Conservation (phyloP, 2,888 invertebrate species). For the Ophion ventricosus region DNA sequence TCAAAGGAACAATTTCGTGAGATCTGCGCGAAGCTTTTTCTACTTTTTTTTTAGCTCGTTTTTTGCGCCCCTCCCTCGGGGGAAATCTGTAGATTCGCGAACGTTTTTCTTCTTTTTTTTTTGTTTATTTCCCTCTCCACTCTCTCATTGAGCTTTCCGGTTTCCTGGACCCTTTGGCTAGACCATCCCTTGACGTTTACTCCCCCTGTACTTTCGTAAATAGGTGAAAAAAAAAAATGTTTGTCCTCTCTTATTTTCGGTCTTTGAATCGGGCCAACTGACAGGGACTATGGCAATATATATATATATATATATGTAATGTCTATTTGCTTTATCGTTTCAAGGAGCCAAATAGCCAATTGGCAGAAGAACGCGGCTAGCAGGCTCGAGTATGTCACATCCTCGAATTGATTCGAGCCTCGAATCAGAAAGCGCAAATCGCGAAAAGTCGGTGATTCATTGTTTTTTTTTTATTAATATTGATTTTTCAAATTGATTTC, state of each 20-base stretch:
- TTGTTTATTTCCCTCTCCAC: conserved; percentile 5
- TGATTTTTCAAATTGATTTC: too few species aligned
- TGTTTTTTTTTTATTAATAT: too few species aligned
- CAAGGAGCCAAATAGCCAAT: not conserved
- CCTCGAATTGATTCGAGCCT: not conserved
- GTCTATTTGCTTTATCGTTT: not conserved
- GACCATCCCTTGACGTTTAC: conserved; percentile 15
- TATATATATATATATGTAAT: not conserved
- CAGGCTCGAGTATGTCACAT: not conserved
- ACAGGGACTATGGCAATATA: not conserved
- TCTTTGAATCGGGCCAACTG: conserved; percentile 37
- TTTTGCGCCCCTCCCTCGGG: conserved; percentile 25
- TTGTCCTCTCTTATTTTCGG: conserved; percentile 42
- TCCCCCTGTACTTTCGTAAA: conserved; percentile 48
- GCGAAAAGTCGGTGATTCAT: too few species aligned
- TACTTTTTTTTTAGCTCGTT: conserved; percentile 27
- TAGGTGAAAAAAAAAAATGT: conserved; percentile 49
- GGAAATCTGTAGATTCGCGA: conserved; percentile 31
- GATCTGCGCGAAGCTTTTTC: conserved; percentile 41
- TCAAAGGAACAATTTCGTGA: conserved; percentile 59
- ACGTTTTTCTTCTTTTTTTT: conserved; percentile 1
- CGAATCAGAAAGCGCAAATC: too few species aligned
- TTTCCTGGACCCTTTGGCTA: conserved; percentile 27
- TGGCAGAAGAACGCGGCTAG: not conserved
- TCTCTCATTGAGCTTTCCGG: conserved; percentile 41